Conservation (phyloP, 2,797 vertebrate genomes). For the Scomberomorus guttatus region DNA sequence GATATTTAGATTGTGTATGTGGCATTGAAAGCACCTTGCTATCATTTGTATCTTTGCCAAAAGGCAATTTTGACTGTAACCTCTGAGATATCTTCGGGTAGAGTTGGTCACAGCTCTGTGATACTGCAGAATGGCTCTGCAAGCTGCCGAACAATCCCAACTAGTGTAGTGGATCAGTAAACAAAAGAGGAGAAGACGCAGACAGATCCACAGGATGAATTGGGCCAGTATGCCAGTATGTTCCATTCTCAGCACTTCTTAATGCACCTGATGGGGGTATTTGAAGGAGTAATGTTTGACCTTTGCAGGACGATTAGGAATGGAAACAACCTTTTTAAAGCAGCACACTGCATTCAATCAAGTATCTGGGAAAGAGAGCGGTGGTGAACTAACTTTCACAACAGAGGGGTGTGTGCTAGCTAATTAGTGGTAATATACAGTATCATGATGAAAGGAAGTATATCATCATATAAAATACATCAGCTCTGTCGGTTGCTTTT, state of each 20-base stretch:
- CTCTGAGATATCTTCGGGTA: slow-evolving; percentile 15
- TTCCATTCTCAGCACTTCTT: slow-evolving; percentile 21
- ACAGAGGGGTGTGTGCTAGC: too few relatives aligned
- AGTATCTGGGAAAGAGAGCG: too few relatives aligned
- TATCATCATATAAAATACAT: neutral
- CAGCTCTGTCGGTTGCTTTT: neutral
- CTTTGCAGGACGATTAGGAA: neutral
- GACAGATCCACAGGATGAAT: slow-evolving; percentile 40
- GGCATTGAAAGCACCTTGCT: neutral
- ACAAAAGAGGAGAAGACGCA: slow-evolving; percentile 12
- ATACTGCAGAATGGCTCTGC: slow-evolving; percentile 26
- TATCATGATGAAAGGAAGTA: neutral
- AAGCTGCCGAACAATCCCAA: slow-evolving; percentile 8
- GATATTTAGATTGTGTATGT: neutral
- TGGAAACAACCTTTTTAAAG: neutral
- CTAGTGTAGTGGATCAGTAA: slow-evolving; percentile 26
- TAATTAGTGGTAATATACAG: neutral
- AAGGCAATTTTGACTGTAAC: slow-evolving; percentile 53
- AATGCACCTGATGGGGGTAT: slow-evolving; percentile 12
- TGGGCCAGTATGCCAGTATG: slow-evolving; percentile 14
- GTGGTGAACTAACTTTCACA: too few relatives aligned
- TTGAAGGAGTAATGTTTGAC: neutral
- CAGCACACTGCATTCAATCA: neutral
- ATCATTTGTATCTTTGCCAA: slow-evolving; percentile 53
- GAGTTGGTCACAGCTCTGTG: slow-evolving; percentile 17